Evolutionary conservation across 2,888 invertebrate species (phyloP), one percentile per base, ranked within the genome.

Genomic region (Orthonychiurus folsomi): DNA sequence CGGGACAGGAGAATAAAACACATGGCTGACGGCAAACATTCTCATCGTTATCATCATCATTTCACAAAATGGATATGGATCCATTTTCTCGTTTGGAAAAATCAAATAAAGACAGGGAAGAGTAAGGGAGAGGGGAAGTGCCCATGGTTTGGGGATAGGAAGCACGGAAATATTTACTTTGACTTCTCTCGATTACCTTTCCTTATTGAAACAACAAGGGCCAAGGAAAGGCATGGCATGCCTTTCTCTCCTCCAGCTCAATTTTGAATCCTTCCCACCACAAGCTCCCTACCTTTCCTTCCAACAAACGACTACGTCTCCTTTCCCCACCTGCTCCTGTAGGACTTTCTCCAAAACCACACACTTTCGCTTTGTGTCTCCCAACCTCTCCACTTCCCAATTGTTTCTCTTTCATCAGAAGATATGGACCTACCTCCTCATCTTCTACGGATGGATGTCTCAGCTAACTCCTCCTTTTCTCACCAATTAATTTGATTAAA

Each of bases 11-110:
- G n/a, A n/a, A n/a, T n/a, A n/a, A 37, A 15, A 37, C 37, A 37
- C 37, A 37, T 37, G 37, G 37, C 37, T 37, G 9, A 37, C 37
- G 37, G 37, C 37, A 37, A 37, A 37, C 37, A 37, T 37, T 37
- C 37, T 9, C 37, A 37, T 37, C 37, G 37, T 37, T 37, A 37
- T 37, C 37, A 37, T 37, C 37, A 37, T 37, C 37, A 37, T 37
- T 37, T 37, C 37, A 5, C 15, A 15, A 37, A 37, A 37, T 37
- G 37, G 37, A 37, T 37, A 15, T 37, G 37, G 37, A 37, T 37
- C 37, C 37, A 37, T 37, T 37, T 37, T 37, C 37, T 37, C 37
- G 37, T 37, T 37, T 37, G 37, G 37, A 37, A 37, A 37, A 37
- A 37, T 37, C 37, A 37, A 37, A 37, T 37, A 37, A 37, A 37